Evolutionary conservation across 2,888 invertebrate species (phyloP).

Genomic region (Dilophus febrilis): DNA sequence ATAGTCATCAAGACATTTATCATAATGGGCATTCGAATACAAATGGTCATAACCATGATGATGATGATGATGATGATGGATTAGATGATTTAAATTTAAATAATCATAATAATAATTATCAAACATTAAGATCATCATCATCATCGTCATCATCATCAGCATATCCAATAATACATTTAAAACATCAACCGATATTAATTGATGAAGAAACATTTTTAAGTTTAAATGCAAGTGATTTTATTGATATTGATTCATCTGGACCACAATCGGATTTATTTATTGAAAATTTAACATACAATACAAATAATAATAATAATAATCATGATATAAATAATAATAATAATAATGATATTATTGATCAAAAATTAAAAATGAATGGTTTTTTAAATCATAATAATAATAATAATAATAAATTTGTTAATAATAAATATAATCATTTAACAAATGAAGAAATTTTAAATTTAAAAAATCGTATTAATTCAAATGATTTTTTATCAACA

Average conservation of each 20-base stretch:
- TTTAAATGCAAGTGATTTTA: constrained; percentile 29
- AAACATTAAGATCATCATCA: neutral
- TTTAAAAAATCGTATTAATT: constrained; percentile 17
- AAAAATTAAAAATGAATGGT: constrained; percentile 15
- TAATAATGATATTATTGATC: constrained; percentile 9
- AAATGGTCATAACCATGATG: neutral
- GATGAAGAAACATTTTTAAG: constrained; percentile 30
- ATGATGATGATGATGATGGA: too few relatives aligned
- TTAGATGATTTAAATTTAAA: constrained; percentile 2
- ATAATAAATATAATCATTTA: constrained; percentile 26
- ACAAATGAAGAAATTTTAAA: constrained; percentile 29
- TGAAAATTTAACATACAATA: constrained; percentile 16
- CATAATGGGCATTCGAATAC: too few relatives aligned
- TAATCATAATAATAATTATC: too few relatives aligned
- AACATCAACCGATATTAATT: constrained; percentile 25
- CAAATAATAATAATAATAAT: too few relatives aligned
- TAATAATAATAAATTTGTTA: constrained; percentile 24
- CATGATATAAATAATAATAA: constrained; percentile 11
- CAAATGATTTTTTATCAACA: constrained; percentile 3
- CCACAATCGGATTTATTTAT: constrained; percentile 27
- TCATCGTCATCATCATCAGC: constrained; percentile 16
- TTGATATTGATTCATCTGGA: constrained; percentile 20
- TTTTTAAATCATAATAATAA: constrained; percentile 17
- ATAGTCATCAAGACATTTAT: too few relatives aligned
- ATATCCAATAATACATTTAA: too few relatives aligned